Evolutionary conservation across 1,140 invertebrate species (phyloP).

Genomic region (Nymphalis io): DNA sequence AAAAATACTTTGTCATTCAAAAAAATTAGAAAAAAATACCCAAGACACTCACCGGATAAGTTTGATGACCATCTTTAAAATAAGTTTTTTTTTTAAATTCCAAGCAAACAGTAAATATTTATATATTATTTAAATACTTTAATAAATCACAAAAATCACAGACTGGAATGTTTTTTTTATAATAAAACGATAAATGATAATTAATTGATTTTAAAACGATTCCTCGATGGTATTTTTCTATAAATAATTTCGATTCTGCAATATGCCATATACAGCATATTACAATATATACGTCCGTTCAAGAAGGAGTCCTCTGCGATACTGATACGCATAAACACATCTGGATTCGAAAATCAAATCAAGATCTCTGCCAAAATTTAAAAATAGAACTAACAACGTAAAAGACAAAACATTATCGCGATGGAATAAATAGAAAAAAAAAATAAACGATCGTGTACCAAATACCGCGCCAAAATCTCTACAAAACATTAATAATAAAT

Average conservation of each 20-base stretch:
- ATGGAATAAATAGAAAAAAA: slow-evolving; percentile 11
- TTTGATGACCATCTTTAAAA: slow-evolving; percentile 58
- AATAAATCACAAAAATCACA: slow-evolving; percentile 46
- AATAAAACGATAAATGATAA: slow-evolving; percentile 23
- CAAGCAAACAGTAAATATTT: slow-evolving; percentile 7
- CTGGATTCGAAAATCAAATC: slow-evolving; percentile 30
- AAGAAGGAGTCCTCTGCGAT: slow-evolving; percentile 26
- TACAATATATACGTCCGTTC: slow-evolving; percentile 48
- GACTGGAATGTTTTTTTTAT: slow-evolving; percentile 49
- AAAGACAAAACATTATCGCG: slow-evolving; percentile 39
- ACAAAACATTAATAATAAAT: neutral
- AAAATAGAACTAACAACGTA: slow-evolving; percentile 55
- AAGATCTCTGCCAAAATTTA: slow-evolving; percentile 54
- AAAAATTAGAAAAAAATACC: neutral
- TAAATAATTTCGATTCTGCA: slow-evolving; percentile 54
- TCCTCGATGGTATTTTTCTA: slow-evolving; percentile 54
- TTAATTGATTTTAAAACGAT: slow-evolving; percentile 43
- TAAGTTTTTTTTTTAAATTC: neutral
- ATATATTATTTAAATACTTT: slow-evolving; percentile 17
- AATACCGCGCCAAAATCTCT: neutral
- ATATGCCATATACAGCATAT: slow-evolving; percentile 63
- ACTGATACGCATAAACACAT: slow-evolving; percentile 42
- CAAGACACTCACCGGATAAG: slow-evolving; percentile 51
- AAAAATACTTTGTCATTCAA: too few relatives aligned
- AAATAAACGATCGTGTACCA: slow-evolving; percentile 13